Base-by-base conservation (phyloP, 2,888 invertebrate species). In the Cheilosia urbana region DNA sequence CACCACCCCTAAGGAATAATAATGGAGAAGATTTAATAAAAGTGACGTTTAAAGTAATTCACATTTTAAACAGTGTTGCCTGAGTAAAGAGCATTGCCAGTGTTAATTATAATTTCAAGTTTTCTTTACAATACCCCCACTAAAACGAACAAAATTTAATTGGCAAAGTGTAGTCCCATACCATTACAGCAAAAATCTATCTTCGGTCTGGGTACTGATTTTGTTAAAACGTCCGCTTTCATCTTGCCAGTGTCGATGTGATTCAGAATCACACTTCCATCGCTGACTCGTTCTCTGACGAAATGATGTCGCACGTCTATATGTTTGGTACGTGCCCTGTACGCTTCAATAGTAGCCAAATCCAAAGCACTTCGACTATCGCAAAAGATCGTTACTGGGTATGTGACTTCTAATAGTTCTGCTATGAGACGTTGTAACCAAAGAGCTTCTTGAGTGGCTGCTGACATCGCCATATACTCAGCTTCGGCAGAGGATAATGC, bases 401-500 rank as follows among this genome's bases (percentile, higher is more conserved):
- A 21, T 4, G 4, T n/a, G n/a, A 13, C 24, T n/a, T 55, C 5
- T 11, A n/a, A 6, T 0, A 87, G 45, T 9, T 87, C 80, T 21
- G 73, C 15, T 4, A 45, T 13, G 6, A 87, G 47, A 47, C 84
- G 83, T 49, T 79, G 73, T 17, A 87, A 27, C 71, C 81, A 87
- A 11, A 66, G 34, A 30, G 79, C 81, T 58, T 88, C 83, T 45
- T 87, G 73, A 1, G 77, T 72, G 1, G 80, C 77, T 3, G 77
- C 62, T n/a, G 76, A 65, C 53, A 83, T 30, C 0, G 84, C 63
- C 76, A 87, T 83, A 42, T 77, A 88, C 47, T 83, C 81, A 1
- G 87, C 85, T 45, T 87, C 87, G 1, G 83, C 72, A 11, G 79
- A 81, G 11, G 80, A 84, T 13, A 87, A 72, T 1, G 82, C 82